phyloP scores from a whole-genome alignment of 2,888 invertebrate species.

The Rhorus exstirpatorius region DNA sequence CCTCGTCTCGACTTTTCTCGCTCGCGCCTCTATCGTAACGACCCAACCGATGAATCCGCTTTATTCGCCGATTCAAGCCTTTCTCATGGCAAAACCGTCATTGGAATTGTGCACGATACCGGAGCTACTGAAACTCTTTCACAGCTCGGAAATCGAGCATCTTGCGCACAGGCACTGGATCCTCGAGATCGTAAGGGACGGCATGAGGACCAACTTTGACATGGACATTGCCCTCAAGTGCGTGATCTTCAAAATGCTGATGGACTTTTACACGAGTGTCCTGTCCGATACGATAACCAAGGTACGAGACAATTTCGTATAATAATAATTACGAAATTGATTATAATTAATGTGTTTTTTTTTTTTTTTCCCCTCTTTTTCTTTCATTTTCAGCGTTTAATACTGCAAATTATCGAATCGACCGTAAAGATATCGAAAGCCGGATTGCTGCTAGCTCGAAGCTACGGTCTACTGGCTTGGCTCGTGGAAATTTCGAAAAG shows the following conservation, averaged over 20 bases:
- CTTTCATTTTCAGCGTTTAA: constrained; percentile 86
- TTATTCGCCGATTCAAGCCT: constrained; percentile 92
- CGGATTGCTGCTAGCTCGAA: constrained; percentile 89
- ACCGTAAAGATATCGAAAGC: constrained; percentile 90
- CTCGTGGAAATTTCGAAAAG: constrained; percentile 85
- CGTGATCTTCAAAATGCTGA: constrained; percentile 92
- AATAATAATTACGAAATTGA: too few relatives aligned
- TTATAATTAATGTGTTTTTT: not conserved
- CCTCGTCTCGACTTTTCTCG: constrained; percentile 90
- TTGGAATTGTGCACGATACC: constrained; percentile 94
- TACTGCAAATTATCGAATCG: constrained; percentile 89
- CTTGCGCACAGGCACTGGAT: constrained; percentile 92
- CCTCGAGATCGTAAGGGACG: constrained; percentile 91
- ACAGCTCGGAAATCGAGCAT: constrained; percentile 91
- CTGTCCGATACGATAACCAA: constrained; percentile 89
- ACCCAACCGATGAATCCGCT: constrained; percentile 92
- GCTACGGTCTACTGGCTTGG: constrained; percentile 92
- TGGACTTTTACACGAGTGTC: constrained; percentile 90
- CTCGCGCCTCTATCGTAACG: constrained; percentile 90
- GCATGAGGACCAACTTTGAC: constrained; percentile 92
- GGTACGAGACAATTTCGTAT: constrained; percentile 83
- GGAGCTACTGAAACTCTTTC: constrained; percentile 94
- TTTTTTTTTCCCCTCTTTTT: not conserved
- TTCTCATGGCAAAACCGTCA: constrained; percentile 92
- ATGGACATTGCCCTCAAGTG: constrained; percentile 91